These are phyloP conservation scores for Zoanthus solanderi DNA, from an alignment of 92 coral and sea anemone genomes.

Conservation along the genomic window DNA sequence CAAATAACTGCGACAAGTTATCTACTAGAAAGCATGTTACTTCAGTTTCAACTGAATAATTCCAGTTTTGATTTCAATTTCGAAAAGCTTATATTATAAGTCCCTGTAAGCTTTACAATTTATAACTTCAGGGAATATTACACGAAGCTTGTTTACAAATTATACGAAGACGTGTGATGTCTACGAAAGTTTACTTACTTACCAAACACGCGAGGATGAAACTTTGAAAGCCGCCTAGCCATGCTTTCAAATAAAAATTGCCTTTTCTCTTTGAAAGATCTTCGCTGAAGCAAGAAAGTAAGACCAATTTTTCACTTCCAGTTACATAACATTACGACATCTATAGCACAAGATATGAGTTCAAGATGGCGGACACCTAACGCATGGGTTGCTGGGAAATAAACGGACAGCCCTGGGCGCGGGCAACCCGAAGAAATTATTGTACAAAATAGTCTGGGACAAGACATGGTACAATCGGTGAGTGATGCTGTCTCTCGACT, in stretches of 20 bases:
- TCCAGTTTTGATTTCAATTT: not conserved
- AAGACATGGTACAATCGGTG: too few species aligned
- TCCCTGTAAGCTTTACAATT: too few species aligned
- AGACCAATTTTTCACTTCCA: not conserved
- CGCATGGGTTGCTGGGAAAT: constrained; percentile 19
- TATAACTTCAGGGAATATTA: too few species aligned
- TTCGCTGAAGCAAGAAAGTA: not conserved
- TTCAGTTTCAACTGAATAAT: too few species aligned
- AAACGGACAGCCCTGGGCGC: constrained; percentile 2
- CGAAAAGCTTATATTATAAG: too few species aligned
- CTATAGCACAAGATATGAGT: not conserved
- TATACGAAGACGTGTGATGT: not conserved
- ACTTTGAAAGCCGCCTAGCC: constrained; percentile 30
- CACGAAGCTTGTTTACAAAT: too few species aligned
- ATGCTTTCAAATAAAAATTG: not conserved
- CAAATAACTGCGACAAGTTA: too few species aligned
- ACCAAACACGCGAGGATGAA: constrained; percentile 33
- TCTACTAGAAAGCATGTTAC: too few species aligned
- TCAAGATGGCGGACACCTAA: constrained; percentile 36
- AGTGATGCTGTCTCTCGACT: too few species aligned
- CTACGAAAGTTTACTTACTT: constrained; percentile 1
- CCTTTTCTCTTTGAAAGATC: not conserved
- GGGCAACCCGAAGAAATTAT: too few species aligned
- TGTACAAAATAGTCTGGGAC: too few species aligned
- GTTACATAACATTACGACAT: not conserved